phyloP scores from a whole-genome alignment of 1,140 invertebrate species.

The Fopius arisanus region DNA sequence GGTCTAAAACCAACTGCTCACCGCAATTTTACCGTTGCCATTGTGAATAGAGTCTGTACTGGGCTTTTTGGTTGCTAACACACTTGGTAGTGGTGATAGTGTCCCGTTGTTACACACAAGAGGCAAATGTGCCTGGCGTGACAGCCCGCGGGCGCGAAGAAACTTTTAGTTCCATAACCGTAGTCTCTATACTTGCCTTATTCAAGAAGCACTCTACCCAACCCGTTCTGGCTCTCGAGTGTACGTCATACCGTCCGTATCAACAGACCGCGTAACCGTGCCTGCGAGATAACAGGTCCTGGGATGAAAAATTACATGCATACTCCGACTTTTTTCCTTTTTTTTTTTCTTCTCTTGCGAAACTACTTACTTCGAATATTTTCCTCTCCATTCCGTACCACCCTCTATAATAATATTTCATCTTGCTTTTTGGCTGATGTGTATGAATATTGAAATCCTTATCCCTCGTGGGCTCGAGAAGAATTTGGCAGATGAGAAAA shows the following conservation, averaged over 20 bases:
- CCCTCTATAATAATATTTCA: background rate
- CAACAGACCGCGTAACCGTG: conserved; percentile 8
- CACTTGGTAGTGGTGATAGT: background rate
- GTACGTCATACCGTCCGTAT: conserved; percentile 5
- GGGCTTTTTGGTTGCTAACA: background rate
- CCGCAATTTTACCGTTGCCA: background rate
- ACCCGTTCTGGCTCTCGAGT: conserved; percentile 20
- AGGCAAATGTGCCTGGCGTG: conserved; percentile 43
- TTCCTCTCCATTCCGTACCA: background rate
- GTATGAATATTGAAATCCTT: conserved; percentile 1
- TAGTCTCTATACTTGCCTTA: conserved; percentile 7
- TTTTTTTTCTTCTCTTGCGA: background rate
- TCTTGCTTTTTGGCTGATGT: background rate
- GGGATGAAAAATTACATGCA: conserved; percentile 11
- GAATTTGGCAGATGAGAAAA: background rate
- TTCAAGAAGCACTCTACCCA: conserved; percentile 11
- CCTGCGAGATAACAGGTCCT: background rate
- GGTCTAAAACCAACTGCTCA: background rate
- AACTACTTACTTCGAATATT: background rate
- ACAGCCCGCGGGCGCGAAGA: conserved; percentile 45
- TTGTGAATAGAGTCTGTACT: background rate
- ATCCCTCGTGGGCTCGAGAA: background rate
- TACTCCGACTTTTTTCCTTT: background rate
- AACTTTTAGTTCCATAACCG: conserved; percentile 40
- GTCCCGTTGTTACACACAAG: conserved; percentile 15